Evolutionary conservation across 2,797 vertebrate genomes (phyloP).

Genomic region (Enteromius argenteus): DNA sequence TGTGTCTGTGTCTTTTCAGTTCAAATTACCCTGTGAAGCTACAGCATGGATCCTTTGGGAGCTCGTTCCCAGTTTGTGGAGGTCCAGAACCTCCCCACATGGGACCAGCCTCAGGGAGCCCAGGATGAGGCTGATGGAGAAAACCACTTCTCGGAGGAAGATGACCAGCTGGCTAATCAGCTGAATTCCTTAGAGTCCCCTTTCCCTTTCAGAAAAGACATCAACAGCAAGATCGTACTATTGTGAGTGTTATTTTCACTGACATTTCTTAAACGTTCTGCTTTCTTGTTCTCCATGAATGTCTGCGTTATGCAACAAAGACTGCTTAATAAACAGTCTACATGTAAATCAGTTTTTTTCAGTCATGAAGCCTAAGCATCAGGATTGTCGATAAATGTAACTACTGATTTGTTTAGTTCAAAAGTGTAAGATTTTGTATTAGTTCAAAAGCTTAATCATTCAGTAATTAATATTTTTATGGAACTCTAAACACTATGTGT

Average conservation of each 20-base stretch:
- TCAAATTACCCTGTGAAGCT: constrained; percentile 28
- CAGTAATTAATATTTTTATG: background rate
- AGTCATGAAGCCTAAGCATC: background rate
- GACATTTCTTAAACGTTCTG: background rate
- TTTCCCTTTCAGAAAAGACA: constrained; percentile 87
- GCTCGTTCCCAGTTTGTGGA: constrained; percentile 95
- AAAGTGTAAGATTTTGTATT: background rate
- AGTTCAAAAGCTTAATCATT: background rate
- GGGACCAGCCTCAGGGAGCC: constrained; percentile 78
- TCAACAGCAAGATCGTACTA: constrained; percentile 91
- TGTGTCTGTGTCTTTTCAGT: constrained; percentile 40
- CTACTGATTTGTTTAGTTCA: background rate
- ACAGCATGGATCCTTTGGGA: constrained; percentile 95
- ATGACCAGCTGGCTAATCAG: constrained; percentile 66
- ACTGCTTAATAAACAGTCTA: background rate
- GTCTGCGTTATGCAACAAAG: background rate
- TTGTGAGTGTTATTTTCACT: constrained; percentile 83
- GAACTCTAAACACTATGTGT: background rate
- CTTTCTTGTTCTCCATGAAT: background rate
- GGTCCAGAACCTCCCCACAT: constrained; percentile 84
- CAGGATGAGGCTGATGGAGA: constrained; percentile 58
- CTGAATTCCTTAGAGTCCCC: constrained; percentile 81
- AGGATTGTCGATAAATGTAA: background rate
- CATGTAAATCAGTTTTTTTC: background rate
- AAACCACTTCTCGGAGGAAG: constrained; percentile 60